Evolutionary conservation across 2,888 invertebrate genomes (phyloP).

Genomic region (Phengaris alcon): DNA sequence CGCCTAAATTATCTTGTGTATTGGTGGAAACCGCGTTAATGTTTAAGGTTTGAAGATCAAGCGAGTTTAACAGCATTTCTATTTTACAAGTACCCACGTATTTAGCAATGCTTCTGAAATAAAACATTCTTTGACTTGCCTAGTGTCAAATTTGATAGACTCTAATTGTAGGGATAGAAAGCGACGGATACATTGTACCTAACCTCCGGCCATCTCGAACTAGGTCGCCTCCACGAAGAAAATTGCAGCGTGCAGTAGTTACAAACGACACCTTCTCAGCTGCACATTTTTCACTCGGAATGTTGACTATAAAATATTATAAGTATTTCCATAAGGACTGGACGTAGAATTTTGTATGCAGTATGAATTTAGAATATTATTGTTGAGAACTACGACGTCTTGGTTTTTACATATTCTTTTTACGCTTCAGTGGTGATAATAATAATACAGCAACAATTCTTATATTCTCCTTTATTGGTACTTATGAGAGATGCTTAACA

Average conservation of each 20-base stretch:
- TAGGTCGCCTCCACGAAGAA: conserved; percentile 1
- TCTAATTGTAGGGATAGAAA: background rate
- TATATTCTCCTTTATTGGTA: no score
- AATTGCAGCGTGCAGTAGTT: background rate
- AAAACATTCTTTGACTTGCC: background rate
- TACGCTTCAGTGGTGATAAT: no score
- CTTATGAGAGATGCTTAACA: no score
- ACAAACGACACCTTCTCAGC: background rate
- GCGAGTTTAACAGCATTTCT: no score
- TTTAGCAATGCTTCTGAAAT: background rate
- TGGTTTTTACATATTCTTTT: no score
- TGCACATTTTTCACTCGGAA: background rate
- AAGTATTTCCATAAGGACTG: background rate
- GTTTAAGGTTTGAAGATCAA: no score
- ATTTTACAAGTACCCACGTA: no score
- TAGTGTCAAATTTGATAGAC: background rate
- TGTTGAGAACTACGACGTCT: no score
- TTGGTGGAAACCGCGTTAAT: no score
- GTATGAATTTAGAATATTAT: no score
- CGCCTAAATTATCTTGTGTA: no score
- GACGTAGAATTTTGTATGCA: background rate
- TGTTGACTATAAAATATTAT: conserved; percentile 3
- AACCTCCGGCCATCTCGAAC: conserved; percentile 16
- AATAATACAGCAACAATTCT: no score
- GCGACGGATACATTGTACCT: background rate